Conservation (phyloP, 2,113 vertebrate species). For the Cariama cristata region DNA sequence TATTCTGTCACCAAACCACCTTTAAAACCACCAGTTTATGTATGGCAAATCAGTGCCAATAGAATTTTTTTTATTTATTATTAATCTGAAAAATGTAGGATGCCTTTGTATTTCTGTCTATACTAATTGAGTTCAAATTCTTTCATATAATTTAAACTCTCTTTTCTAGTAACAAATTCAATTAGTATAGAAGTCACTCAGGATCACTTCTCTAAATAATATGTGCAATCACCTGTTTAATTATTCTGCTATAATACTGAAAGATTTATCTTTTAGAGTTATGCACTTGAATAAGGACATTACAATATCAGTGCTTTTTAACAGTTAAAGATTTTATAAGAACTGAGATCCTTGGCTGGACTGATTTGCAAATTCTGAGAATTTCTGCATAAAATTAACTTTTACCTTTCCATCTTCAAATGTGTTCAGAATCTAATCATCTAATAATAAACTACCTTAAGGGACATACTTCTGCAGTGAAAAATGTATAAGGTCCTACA, state of each 20-base stretch:
- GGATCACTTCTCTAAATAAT: neutral
- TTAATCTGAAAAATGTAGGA: neutral
- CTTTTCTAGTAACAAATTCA: neutral
- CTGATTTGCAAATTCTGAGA: neutral
- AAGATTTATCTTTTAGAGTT: neutral
- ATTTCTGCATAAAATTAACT: neutral
- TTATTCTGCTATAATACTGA: neutral
- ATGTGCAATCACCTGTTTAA: neutral
- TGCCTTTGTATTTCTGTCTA: neutral
- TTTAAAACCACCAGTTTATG: neutral
- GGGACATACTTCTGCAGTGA: neutral
- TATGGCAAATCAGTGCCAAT: neutral
- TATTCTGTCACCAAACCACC: neutral
- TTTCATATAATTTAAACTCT: neutral
- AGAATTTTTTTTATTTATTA: fast-evolving
- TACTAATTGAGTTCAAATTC: neutral
- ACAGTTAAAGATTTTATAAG: neutral
- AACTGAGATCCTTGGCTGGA: neutral
- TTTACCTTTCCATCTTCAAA: neutral
- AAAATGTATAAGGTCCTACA: neutral
- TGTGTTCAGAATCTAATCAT: neutral
- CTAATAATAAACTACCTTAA: neutral
- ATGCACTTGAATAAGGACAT: neutral
- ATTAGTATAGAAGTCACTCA: neutral
- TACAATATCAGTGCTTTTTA: neutral